Conservation (phyloP, 2,113 vertebrate genomes). For the Perca schrenkii region DNA sequence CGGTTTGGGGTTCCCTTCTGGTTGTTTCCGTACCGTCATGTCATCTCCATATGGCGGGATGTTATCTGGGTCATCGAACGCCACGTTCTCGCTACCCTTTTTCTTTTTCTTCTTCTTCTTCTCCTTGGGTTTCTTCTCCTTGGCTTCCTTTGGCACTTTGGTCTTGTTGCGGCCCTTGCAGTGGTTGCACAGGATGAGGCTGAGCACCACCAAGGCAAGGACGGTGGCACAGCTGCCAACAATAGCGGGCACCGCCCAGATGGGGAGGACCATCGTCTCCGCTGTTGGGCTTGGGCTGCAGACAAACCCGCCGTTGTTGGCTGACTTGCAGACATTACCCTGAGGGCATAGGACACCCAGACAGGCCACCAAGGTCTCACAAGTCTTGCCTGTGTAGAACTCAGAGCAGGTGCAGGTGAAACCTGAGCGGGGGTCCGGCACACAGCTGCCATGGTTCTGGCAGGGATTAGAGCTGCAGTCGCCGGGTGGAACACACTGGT, state of each 20-base stretch:
- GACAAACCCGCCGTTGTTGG: constrained; percentile 82
- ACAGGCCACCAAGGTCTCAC: constrained; percentile 91
- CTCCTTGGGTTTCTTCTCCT: constrained; percentile 93
- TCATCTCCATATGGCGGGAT: constrained; percentile 95
- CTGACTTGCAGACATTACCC: constrained; percentile 86
- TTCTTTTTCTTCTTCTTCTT: constrained; percentile 98
- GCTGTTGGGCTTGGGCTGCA: constrained; percentile 82
- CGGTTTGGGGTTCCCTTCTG: constrained; percentile 96
- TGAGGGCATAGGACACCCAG: constrained; percentile 89
- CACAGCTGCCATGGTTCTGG: constrained; percentile 93
- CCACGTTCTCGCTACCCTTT: constrained; percentile 97
- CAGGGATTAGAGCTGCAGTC: constrained; percentile 93
- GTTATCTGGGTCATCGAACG: constrained; percentile 95
- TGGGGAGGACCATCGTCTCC: constrained; percentile 88
- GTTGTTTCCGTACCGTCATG: constrained; percentile 96
- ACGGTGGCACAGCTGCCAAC: constrained; percentile 94
- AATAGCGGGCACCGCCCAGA: constrained; percentile 97
- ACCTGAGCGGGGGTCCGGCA: constrained; percentile 81
- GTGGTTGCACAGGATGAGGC: constrained; percentile 95
- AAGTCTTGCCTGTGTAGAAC: constrained; percentile 87
- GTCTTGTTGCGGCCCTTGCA: constrained; percentile 89
- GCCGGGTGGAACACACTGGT: constrained; percentile 92
- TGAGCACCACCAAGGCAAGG: constrained; percentile 92
- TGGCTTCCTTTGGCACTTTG: constrained; percentile 85
- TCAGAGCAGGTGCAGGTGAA: constrained; percentile 94